A percentile compares a stretch with the other conserved stretches of the same genome.
Conservation (phyloP, 2,888 invertebrate species). For the Carabus problematicus region DNA sequence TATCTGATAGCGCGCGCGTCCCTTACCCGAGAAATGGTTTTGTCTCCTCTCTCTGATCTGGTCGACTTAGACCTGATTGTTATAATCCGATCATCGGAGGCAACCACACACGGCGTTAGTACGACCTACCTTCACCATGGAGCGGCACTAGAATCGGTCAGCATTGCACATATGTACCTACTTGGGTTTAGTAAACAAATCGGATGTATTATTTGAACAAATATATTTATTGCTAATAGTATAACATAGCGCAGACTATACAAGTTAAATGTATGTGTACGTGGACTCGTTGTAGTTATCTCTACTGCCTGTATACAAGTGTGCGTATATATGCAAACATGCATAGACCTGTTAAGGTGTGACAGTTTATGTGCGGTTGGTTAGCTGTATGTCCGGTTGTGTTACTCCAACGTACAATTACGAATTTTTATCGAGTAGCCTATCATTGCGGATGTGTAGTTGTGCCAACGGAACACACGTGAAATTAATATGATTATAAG, state of each 20-base stretch:
- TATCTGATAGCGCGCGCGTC: constrained; percentile 29
- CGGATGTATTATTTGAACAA: background rate
- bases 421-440: constrained; percentile 12
- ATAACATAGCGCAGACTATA: background rate
- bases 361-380: no score
- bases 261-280: background rate
- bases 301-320: background rate
- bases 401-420: background rate
- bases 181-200: no score
- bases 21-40: constrained; percentile 16
- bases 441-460: constrained; percentile 21
- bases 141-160: constrained; percentile 47
- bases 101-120: constrained; percentile 56
- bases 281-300: background rate
- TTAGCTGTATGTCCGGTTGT: no score
- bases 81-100: constrained; percentile 52
- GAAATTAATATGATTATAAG: constrained; percentile 33
- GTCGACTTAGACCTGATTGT: constrained; percentile 55
- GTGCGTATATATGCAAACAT: background rate
- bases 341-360: background rate
- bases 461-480: constrained; percentile 25
- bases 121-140: constrained; percentile 49
- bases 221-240: background rate
- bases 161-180: background rate
- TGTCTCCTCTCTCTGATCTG: constrained; percentile 41